Evolutionary conservation across 2,888 invertebrate genomes (phyloP).

Genomic region (Notodonta ziczac): DNA sequence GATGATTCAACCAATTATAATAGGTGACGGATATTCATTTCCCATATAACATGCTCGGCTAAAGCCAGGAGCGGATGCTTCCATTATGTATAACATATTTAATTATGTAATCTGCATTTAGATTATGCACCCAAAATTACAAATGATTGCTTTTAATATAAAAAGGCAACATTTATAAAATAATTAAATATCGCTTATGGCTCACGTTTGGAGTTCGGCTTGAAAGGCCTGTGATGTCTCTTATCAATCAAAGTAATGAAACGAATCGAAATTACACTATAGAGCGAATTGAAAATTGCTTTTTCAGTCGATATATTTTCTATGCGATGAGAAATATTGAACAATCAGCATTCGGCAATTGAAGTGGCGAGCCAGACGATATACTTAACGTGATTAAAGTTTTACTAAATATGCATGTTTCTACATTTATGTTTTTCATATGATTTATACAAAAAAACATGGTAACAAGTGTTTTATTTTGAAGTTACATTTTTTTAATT

Average conservation of each 20-base stretch:
- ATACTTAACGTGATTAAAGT: background rate
- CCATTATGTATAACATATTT: too few relatives aligned
- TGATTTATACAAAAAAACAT: too few relatives aligned
- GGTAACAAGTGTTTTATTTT: too few relatives aligned
- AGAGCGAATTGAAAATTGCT: slow-evolving; percentile 1
- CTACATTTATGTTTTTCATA: too few relatives aligned
- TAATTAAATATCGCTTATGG: background rate
- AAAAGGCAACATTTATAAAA: background rate
- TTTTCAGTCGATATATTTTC: background rate
- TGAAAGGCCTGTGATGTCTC: background rate
- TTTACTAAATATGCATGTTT: too few relatives aligned
- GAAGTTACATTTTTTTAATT: too few relatives aligned
- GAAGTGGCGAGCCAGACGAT: background rate
- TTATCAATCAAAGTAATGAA: slow-evolving; percentile 3
- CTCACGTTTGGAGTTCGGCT: background rate
- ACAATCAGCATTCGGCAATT: background rate
- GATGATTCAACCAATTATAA: too few relatives aligned
- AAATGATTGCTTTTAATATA: background rate
- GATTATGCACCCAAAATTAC: too few relatives aligned
- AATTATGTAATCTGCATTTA: too few relatives aligned
- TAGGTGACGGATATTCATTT: too few relatives aligned
- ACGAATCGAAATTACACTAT: background rate
- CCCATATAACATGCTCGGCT: too few relatives aligned
- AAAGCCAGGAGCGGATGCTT: too few relatives aligned
- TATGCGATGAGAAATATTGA: background rate